Conservation (phyloP, 2,113 vertebrate genomes). For the Indri indri region DNA sequence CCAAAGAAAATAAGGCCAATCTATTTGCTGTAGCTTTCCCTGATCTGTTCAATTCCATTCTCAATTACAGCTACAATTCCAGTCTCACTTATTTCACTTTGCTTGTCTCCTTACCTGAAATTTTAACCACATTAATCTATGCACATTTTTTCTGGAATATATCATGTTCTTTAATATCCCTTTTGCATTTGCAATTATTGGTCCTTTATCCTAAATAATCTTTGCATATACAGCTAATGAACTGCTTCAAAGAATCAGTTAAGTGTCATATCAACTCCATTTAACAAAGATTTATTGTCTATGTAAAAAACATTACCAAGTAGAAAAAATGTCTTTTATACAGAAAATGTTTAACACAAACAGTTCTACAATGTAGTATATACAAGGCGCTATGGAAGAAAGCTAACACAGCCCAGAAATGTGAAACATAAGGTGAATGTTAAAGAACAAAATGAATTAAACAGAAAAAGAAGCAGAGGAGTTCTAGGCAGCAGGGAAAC, state of each 20-base stretch:
- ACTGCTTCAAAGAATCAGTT: not conserved
- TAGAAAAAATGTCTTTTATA: not conserved
- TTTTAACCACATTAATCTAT: not conserved
- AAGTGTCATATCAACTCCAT: not conserved
- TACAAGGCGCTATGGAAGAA: not conserved
- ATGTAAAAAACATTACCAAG: not conserved
- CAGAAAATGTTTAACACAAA: not conserved
- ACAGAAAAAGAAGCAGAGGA: not conserved
- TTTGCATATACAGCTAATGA: not conserved
- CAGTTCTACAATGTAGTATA: not conserved
- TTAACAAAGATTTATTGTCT: not conserved
- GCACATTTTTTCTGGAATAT: not conserved
- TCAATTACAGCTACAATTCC: not conserved
- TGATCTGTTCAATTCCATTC: not conserved
- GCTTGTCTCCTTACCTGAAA: not conserved
- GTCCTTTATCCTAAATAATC: not conserved
- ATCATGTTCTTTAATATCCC: not conserved
- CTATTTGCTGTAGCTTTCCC: not conserved
- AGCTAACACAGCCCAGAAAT: not conserved
- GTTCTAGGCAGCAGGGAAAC: not conserved
- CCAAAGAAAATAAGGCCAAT: not conserved
- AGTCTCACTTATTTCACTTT: not conserved
- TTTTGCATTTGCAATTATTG: not conserved
- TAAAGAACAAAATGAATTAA: not conserved
- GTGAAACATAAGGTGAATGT: not conserved